phyloP scores from a whole-genome alignment of 2,888 invertebrate genomes.

The Diaphora mendica region DNA sequence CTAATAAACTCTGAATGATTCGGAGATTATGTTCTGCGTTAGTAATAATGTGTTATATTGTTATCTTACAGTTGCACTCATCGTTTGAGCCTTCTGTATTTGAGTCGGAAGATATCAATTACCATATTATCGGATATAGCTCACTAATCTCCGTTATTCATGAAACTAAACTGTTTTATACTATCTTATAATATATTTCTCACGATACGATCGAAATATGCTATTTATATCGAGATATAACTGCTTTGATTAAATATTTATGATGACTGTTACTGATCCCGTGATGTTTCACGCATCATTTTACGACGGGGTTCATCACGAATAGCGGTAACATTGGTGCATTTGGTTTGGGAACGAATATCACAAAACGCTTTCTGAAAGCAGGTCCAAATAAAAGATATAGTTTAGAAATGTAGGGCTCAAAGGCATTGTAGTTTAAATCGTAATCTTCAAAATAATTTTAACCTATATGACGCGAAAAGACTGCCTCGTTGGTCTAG shows the following conservation, averaged over 20 bases:
- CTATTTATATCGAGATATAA: slow-evolving; percentile 31
- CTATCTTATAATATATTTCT: slow-evolving; percentile 42
- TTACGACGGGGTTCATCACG: slow-evolving; percentile 19
- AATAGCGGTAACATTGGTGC: slow-evolving; percentile 15
- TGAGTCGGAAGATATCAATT: slow-evolving; percentile 27
- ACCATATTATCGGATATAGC: slow-evolving; percentile 36
- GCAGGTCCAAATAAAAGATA: slow-evolving; percentile 27
- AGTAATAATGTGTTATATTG: neutral
- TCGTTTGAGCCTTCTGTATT: slow-evolving; percentile 12
- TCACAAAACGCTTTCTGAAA: slow-evolving; percentile 11
- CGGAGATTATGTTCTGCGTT: neutral
- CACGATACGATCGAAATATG: slow-evolving; percentile 50
- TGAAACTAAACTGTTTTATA: slow-evolving; percentile 26
- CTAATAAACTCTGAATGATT: neutral
- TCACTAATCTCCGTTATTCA: slow-evolving; percentile 42
- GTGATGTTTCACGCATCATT: slow-evolving; percentile 26
- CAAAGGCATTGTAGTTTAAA: neutral
- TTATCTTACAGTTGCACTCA: neutral
- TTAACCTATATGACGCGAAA: too few relatives aligned
- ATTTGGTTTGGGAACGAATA: neutral
- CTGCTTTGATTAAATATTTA: slow-evolving; percentile 32
- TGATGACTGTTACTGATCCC: slow-evolving; percentile 19
- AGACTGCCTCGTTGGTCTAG: too few relatives aligned
- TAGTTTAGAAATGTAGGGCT: neutral
- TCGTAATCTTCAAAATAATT: neutral